Evolutionary conservation across 2,888 invertebrate genomes (phyloP).

Genomic region (Trachelus tabidus): DNA sequence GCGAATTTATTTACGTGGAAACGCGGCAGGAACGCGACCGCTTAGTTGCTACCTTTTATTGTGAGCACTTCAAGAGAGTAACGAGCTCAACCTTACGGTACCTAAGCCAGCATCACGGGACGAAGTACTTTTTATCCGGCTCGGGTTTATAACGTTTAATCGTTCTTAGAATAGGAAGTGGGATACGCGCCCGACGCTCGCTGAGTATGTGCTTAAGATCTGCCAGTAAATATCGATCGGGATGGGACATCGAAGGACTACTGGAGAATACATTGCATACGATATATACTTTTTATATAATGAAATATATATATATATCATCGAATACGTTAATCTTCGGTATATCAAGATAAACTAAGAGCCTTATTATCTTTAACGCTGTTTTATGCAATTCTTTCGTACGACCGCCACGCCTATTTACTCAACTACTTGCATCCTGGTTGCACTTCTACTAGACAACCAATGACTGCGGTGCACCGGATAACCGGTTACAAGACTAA

Average conservation of each 20-base stretch:
- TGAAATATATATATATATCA: neutral
- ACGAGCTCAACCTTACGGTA: neutral
- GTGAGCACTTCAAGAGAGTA: neutral
- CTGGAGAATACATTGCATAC: neutral
- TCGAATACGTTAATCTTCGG: too few species aligned
- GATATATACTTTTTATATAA: neutral
- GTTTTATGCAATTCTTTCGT: neutral
- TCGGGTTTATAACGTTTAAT: neutral
- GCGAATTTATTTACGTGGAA: neutral
- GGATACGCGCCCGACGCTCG: conserved; percentile 2
- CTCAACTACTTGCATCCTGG: neutral
- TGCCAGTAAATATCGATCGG: neutral
- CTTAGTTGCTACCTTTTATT: neutral
- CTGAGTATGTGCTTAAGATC: neutral
- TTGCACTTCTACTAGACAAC: neutral
- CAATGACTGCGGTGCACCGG: neutral
- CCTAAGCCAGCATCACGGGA: neutral
- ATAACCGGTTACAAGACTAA: neutral
- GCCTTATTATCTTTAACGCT: neutral
- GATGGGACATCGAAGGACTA: neutral
- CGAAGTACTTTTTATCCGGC: neutral
- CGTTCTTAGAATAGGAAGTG: neutral
- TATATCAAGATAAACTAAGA: neutral
- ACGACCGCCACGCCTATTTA: neutral
- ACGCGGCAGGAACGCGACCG: neutral